Percentiles rank a stretch among this genome's conserved stretches.
These are phyloP conservation scores for Prenolepis imparis DNA, from an alignment of 2,888 invertebrate genomes.

Conservation along the genomic window DNA sequence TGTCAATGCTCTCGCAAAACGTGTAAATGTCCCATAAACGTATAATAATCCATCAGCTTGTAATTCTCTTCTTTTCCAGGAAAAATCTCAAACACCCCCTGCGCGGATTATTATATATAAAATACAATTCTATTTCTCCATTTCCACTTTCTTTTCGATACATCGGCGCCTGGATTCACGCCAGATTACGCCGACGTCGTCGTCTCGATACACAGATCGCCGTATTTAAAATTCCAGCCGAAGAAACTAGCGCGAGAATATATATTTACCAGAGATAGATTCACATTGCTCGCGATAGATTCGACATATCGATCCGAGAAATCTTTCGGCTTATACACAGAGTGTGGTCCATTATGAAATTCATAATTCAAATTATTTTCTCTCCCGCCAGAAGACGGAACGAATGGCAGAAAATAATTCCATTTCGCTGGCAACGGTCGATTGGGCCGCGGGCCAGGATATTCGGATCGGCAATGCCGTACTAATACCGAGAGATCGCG, in stretches of 20 bases:
- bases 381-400: conserved; percentile 12
- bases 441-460: conserved; percentile 53
- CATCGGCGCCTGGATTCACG: conserved; percentile 10
- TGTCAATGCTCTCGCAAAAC: neutral
- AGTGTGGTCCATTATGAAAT: conserved; percentile 3
- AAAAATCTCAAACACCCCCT: neutral
- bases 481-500: conserved; percentile 52
- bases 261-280: conserved; percentile 25
- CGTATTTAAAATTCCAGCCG: neutral
- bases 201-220: neutral
- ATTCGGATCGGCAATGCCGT: conserved; percentile 49
- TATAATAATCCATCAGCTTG: neutral
- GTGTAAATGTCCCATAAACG: neutral
- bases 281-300: conserved; percentile 26
- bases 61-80: neutral
- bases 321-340: neutral
- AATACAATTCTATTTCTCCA: conserved; percentile 6
- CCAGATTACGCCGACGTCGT: conserved; percentile 19
- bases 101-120: neutral
- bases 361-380: conserved; percentile 37
- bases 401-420: conserved; percentile 50
- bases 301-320: conserved; percentile 13
- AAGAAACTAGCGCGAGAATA: neutral
- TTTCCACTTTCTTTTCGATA: conserved; percentile 2
- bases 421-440: conserved; percentile 34